These are phyloP conservation scores for Sipha maydis DNA, from an alignment of 2,888 invertebrate genomes.

Conservation along the genomic window DNA sequence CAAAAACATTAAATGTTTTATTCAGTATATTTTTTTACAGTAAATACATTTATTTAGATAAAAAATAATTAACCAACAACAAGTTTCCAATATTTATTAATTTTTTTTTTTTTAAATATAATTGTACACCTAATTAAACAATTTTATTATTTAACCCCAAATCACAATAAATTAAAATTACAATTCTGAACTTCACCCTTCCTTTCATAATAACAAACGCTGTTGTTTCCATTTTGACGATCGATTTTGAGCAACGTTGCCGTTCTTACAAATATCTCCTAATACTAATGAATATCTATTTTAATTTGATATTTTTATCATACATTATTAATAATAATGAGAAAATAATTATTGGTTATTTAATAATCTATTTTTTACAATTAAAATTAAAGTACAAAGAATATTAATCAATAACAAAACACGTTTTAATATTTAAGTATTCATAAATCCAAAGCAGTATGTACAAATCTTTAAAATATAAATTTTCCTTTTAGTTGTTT, in stretches of 20 bases:
- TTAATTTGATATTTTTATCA: not conserved
- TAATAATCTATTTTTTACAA: too few relatives aligned
- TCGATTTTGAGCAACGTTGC: conserved; percentile 56
- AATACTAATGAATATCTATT: not conserved
- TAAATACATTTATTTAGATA: not conserved
- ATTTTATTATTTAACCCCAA: not conserved
- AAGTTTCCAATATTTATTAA: not conserved
- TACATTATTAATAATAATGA: too few relatives aligned
- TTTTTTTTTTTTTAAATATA: not conserved
- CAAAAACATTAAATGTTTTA: too few relatives aligned
- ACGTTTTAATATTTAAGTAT: too few relatives aligned
- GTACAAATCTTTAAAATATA: too few relatives aligned
- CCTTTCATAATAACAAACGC: conserved; percentile 10
- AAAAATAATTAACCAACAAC: not conserved
- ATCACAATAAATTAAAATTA: conserved; percentile 42
- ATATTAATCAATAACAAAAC: too few relatives aligned
- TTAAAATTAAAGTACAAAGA: too few relatives aligned
- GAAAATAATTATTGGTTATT: too few relatives aligned
- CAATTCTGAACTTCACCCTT: conserved; percentile 18
- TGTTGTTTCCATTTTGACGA: conserved; percentile 47
- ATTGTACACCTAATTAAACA: not conserved
- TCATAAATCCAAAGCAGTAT: too few relatives aligned
- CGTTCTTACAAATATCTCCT: conserved; percentile 32
- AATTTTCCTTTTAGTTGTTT: too few relatives aligned
- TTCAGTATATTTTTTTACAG: too few relatives aligned